Conservation (phyloP, 2,113 vertebrate species). For the Procavia capensis region DNA sequence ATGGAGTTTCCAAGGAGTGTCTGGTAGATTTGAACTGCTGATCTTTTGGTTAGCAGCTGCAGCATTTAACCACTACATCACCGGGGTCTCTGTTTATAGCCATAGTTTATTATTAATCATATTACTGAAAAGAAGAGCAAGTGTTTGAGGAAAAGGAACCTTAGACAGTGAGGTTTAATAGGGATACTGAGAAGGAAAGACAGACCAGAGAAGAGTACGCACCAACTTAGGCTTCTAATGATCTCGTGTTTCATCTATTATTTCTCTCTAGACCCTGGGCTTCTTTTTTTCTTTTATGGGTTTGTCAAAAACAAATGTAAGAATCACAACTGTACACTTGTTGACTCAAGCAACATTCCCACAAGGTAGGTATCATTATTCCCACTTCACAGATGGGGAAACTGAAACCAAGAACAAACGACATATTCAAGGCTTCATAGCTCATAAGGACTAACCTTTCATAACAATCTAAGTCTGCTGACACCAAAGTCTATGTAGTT, state of each 20-base stretch:
- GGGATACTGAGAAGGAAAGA: not conserved
- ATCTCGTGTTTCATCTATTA: not conserved
- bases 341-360: conserved; percentile 13
- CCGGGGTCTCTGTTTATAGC: not conserved
- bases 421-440: not conserved
- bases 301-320: not conserved
- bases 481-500: not conserved
- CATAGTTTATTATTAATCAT: not conserved
- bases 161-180: not conserved
- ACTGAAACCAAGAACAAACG: not conserved
- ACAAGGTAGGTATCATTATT: not conserved
- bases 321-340: not conserved
- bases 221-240: not conserved
- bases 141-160: not conserved
- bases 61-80: too few species aligned
- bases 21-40: too few species aligned
- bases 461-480: not conserved
- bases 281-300: not conserved
- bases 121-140: not conserved
- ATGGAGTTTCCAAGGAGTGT: too few species aligned
- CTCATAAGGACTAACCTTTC: not conserved
- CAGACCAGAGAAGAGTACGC: not conserved
- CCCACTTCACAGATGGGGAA: not conserved
- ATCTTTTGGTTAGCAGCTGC: too few species aligned
- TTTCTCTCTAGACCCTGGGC: not conserved